Conservation (phyloP, 2,888 invertebrate species). For the Hydriomena furcata region DNA sequence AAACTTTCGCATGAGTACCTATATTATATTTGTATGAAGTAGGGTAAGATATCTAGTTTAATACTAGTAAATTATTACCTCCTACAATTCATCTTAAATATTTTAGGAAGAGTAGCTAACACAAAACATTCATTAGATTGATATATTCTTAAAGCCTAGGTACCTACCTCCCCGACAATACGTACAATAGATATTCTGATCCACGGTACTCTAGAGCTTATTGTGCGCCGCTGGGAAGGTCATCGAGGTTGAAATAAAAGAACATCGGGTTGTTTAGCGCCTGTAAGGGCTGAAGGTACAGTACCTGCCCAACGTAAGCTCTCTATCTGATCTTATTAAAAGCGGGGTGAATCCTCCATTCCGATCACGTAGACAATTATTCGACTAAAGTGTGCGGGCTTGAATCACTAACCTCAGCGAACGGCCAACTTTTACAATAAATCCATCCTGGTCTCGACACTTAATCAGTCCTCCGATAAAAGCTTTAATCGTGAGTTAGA, state of each 20-base stretch:
- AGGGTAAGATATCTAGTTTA: no score
- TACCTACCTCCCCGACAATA: no score
- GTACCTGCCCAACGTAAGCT: slow-evolving; percentile 53
- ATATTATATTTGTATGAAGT: no score
- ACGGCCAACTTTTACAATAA: slow-evolving; percentile 83
- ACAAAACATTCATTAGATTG: no score
- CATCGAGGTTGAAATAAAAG: slow-evolving; percentile 5
- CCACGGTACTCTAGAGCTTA: no score
- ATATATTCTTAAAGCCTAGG: no score
- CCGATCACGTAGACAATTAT: slow-evolving; percentile 83
- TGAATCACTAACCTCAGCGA: slow-evolving; percentile 81
- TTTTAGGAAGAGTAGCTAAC: no score
- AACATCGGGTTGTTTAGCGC: slow-evolving; percentile 5
- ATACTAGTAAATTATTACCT: no score
- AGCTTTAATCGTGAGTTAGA: slow-evolving; percentile 80
- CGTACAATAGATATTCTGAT: no score
- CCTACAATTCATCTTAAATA: no score
- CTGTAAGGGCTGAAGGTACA: slow-evolving; percentile 24
- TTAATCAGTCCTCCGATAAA: slow-evolving; percentile 82
- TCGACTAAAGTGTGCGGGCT: slow-evolving; percentile 81
- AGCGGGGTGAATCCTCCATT: slow-evolving; percentile 67
- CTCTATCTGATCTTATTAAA: slow-evolving; percentile 80
- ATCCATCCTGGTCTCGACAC: slow-evolving; percentile 81
- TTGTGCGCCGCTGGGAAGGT: background rate
- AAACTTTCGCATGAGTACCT: no score